Percentiles rank a stretch among this genome's conserved stretches.
Evolutionary conservation across 2,797 vertebrate species (phyloP).

Genomic region (Ciconia nigra): DNA sequence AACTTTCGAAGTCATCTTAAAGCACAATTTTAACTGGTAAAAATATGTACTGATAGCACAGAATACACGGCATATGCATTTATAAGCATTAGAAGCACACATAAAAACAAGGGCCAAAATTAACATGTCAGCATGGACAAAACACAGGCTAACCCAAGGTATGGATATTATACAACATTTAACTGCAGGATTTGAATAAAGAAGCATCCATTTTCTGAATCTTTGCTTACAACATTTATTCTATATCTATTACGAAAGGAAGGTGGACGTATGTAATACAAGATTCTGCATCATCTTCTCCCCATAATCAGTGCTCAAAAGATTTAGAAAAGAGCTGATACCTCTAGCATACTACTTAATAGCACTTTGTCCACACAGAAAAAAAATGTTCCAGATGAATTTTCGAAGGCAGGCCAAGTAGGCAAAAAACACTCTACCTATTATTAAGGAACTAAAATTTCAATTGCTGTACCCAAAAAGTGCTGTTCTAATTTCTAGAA

Average conservation of each 20-base stretch:
- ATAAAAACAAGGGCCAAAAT: neutral
- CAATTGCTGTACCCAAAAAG: neutral
- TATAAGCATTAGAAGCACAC: neutral
- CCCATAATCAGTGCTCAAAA: neutral
- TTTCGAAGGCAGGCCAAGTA: neutral
- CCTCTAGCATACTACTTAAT: neutral
- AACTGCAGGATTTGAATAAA: neutral
- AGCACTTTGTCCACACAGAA: neutral
- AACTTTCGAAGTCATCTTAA: neutral
- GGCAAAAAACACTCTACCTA: neutral
- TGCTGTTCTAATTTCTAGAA: neutral
- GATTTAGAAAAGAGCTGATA: neutral
- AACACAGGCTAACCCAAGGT: neutral
- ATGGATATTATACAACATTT: neutral
- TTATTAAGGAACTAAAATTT: neutral
- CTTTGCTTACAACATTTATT: neutral
- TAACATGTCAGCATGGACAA: neutral
- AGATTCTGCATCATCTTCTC: neutral
- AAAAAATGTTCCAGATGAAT: neutral
- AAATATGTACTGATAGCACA: neutral
- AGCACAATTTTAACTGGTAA: neutral
- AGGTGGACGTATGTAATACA: neutral
- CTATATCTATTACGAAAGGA: neutral
- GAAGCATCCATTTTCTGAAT: rapidly evolving
- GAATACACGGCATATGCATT: neutral